phyloP scores from a whole-genome alignment of 2,797 vertebrate genomes.

The Amniataba percoides region DNA sequence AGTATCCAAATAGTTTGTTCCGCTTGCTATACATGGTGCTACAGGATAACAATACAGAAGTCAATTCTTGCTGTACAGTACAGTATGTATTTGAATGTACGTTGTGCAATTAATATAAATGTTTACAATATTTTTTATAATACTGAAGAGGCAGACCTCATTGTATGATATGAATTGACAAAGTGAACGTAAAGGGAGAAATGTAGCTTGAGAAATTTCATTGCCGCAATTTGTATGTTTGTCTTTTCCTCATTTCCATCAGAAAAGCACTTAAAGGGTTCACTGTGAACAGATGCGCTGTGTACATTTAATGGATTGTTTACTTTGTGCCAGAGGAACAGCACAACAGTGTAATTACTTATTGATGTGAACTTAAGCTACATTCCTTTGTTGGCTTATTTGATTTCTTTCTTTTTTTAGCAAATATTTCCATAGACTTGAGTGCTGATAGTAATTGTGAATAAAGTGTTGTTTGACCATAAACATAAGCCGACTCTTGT shows the following conservation, averaged over 20 bases:
- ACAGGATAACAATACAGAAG: constrained; percentile 80
- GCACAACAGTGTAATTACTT: constrained; percentile 71
- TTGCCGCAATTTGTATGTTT: constrained; percentile 66
- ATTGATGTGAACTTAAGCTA: constrained; percentile 76
- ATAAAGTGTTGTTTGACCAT: constrained; percentile 81
- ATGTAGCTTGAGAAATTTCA: constrained; percentile 68
- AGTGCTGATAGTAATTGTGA: constrained; percentile 79
- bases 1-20: constrained; percentile 73
- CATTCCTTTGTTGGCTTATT: constrained; percentile 72
- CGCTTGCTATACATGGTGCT: constrained; percentile 85
- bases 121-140: constrained; percentile 88
- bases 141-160: constrained; percentile 77
- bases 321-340: constrained; percentile 68
- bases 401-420: constrained; percentile 60
- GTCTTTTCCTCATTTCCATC: constrained; percentile 70
- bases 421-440: constrained; percentile 72
- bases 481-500: constrained; percentile 19
- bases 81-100: constrained; percentile 88
- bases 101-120: constrained; percentile 89
- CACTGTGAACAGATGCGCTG: constrained; percentile 78
- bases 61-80: constrained; percentile 82
- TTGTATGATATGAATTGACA: constrained; percentile 71
- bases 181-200: constrained; percentile 67
- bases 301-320: constrained; percentile 66
- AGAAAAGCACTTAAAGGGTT: constrained; percentile 83